These are phyloP conservation scores for Lytechinus pictus DNA, from an alignment of 35 echinoderm and acorn worm genomes.

Conservation along the genomic window DNA sequence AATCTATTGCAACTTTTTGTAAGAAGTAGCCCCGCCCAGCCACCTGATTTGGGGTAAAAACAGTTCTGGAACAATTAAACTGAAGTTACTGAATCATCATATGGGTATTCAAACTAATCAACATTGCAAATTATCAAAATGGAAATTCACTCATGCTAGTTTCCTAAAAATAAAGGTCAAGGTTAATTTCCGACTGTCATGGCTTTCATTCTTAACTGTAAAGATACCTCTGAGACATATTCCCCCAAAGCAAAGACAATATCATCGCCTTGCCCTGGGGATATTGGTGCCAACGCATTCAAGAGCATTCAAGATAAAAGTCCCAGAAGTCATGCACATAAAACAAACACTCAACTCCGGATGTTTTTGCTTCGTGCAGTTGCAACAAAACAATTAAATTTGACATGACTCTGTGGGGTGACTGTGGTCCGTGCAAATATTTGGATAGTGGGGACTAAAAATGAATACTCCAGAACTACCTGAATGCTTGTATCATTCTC, in stretches of 20 bases:
- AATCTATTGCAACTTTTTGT: too few species aligned
- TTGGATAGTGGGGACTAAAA: background rate
- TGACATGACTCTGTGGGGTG: background rate
- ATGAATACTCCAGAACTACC: background rate
- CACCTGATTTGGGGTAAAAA: too few species aligned
- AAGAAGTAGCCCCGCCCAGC: too few species aligned
- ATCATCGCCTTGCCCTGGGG: background rate
- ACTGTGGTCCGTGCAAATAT: background rate
- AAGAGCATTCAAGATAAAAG: background rate
- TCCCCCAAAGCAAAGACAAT: background rate
- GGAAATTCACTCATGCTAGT: too few species aligned
- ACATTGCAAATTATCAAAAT: too few species aligned
- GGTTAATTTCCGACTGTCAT: too few species aligned
- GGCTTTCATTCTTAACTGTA: too few species aligned
- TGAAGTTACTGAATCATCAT: too few species aligned
- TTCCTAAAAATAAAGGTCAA: too few species aligned
- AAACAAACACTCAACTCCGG: background rate
- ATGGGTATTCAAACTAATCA: too few species aligned
- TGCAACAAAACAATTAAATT: background rate
- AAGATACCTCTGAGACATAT: too few species aligned
- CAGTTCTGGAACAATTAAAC: too few species aligned
- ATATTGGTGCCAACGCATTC: background rate
- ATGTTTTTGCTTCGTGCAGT: background rate
- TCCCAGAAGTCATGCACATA: background rate
- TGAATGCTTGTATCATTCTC: background rate